These are phyloP conservation scores for Zaprionus tsacasi DNA, from an alignment of 1,140 invertebrate species.

Conservation along the genomic window DNA sequence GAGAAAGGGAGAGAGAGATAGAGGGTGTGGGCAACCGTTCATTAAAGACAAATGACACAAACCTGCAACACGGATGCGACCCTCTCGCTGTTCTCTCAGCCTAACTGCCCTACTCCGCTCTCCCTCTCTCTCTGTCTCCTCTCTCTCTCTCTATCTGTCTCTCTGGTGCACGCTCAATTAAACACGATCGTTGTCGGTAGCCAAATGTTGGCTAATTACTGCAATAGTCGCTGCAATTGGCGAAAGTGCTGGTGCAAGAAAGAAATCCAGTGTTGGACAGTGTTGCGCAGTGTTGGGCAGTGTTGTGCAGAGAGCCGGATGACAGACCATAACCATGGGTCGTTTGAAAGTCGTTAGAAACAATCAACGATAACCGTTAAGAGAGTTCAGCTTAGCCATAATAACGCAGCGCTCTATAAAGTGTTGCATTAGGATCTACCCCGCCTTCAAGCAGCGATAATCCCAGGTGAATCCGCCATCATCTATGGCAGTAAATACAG, in stretches of 20 bases:
- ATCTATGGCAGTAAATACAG: not conserved
- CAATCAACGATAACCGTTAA: not conserved
- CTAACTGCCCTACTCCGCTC: constrained; percentile 14
- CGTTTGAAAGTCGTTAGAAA: constrained; percentile 11
- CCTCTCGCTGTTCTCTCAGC: not conserved
- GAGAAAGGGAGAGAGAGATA: not conserved
- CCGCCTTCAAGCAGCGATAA: not conserved
- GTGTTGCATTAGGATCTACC: not conserved
- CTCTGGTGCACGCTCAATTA: constrained; percentile 70
- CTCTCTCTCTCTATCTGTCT: constrained; percentile 11
- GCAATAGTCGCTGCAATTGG: constrained; percentile 31
- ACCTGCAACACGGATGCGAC: constrained; percentile 28
- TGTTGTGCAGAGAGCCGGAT: not conserved
- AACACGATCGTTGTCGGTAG: constrained; percentile 72
- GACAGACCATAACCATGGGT: not conserved
- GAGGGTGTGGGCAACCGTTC: constrained; percentile 58
- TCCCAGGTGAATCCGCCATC: not conserved
- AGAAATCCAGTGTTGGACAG: constrained; percentile 20
- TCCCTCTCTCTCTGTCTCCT: constrained; percentile 13
- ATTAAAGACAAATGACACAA: constrained; percentile 79
- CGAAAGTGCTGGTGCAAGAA: constrained; percentile 26
- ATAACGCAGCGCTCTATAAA: constrained; percentile 8
- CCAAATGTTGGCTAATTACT: constrained; percentile 72
- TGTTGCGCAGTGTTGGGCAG: constrained; percentile 7
- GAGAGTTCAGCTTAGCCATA: constrained; percentile 8